A percentile compares a stretch with the other conserved stretches of the same genome.
phyloP scores from a whole-genome alignment of 2,888 invertebrate species.

The Prenolepis imparis region DNA sequence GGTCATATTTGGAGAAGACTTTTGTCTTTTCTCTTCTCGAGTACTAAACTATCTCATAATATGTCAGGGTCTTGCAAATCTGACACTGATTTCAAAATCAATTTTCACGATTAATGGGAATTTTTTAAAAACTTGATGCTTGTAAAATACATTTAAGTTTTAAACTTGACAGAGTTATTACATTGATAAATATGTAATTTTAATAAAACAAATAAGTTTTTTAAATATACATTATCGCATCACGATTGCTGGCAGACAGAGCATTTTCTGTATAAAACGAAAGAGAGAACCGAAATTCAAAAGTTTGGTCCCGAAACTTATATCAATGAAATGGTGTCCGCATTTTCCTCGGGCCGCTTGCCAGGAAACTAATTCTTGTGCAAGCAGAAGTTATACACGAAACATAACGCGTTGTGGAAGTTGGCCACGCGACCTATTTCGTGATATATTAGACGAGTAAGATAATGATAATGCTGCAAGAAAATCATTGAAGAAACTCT shows the following conservation, averaged over 20 bases:
- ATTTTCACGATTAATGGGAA: background rate
- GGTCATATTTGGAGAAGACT: conserved; percentile 1
- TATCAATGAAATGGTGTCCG: conserved; percentile 64
- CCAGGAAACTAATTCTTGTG: conserved; percentile 78
- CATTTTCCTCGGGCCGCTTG: conserved; percentile 71
- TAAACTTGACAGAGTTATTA: background rate
- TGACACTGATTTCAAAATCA: background rate
- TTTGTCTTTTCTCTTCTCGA: conserved; percentile 18
- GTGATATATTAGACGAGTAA: conserved; percentile 29
- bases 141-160: background rate
- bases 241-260: background rate
- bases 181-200: background rate
- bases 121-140: background rate
- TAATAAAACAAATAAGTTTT: background rate
- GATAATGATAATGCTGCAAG: background rate
- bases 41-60: background rate
- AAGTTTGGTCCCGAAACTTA: conserved; percentile 54
- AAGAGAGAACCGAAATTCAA: conserved; percentile 11
- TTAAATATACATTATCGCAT: background rate
- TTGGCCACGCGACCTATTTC: conserved; percentile 47
- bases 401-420: conserved; percentile 49
- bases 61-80: background rate
- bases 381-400: conserved; percentile 62
- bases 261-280: background rate
- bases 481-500: conserved; percentile 14